These are phyloP conservation scores for Phrynocephalus versicolor DNA, from an alignment of 2,113 vertebrate genomes.

Conservation along the genomic window DNA sequence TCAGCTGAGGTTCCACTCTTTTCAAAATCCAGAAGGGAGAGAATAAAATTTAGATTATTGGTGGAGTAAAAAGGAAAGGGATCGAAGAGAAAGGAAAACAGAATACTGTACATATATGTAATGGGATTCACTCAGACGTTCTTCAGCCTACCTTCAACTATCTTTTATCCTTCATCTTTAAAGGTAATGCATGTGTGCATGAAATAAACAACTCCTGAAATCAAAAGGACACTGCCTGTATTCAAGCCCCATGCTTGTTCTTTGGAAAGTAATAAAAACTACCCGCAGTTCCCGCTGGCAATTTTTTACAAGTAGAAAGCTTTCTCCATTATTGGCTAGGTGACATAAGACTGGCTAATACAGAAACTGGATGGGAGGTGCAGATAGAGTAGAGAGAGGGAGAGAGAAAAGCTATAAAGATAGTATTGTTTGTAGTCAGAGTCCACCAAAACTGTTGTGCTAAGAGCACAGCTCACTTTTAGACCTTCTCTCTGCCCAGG, in stretches of 20 bases:
- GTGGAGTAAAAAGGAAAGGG: background rate
- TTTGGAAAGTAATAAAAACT: background rate
- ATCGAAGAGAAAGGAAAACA: background rate
- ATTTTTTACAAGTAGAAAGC: background rate
- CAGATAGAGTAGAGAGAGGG: no score
- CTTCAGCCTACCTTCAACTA: background rate
- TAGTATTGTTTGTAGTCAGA: background rate
- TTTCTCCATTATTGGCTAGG: background rate
- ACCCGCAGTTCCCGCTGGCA: background rate
- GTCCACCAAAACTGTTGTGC: rapidly evolving
- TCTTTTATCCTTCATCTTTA: background rate
- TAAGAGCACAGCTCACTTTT: conserved; percentile 14
- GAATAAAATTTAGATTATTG: background rate
- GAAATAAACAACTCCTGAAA: conserved; percentile 8
- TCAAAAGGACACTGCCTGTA: conserved; percentile 1
- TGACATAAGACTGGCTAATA: background rate
- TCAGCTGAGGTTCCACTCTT: background rate
- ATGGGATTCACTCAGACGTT: conserved; percentile 11
- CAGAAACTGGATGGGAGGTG: background rate
- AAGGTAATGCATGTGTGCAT: background rate
- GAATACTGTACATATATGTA: background rate
- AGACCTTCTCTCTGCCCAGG: background rate
- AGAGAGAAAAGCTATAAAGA: no score
- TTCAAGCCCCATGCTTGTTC: background rate
- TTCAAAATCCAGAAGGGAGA: background rate